Base-by-base conservation (phyloP, 1,140 invertebrate genomes). In the Oedothorax gibbosus region DNA sequence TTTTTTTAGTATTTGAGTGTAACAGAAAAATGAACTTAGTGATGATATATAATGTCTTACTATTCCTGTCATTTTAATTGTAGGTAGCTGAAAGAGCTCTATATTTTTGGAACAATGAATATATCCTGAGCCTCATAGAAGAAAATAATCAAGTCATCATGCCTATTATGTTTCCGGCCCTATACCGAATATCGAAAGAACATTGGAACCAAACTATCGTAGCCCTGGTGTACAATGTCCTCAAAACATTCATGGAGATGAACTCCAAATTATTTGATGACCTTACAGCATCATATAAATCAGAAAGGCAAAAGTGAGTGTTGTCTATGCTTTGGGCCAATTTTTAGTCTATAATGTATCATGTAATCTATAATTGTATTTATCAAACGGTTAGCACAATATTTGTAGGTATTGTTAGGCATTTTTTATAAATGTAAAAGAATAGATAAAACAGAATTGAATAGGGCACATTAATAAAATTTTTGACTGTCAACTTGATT, bases 121-220 rank as follows among this genome's bases (percentile, higher is more conserved):
- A 99, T 90, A 98, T 99, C 87, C 96, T 99, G 95, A 97, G 96
- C 7, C 90, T 99, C 79, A 98, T 99, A 89, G 95, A 96, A 85
- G 97, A 99, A 90, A 99, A 99, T 91, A 96, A 86, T 64, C 64
- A 77, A 73, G 81, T 80, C 60, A 88, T 98, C 88, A 90, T 99
- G 87, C 96, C 97, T 50, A 93, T 94, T 80, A 93, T 96, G 97
- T 98, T 98, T 91, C 98, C 98, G 66, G 95, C 97, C 86, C 92
- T 99, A 86, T 99, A 99, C 91, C 95, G 95, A 88, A 98, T 98
- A 91, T 98, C 97, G 49, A 98, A 99, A 91, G 96, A 96, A 89
- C 98, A 99, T 90, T 99, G 98, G 98, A 99, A 99, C 92, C 99
- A 99, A 92, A 99, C 98, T 64, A 99, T 99, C 88, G 97, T 99